Base-by-base conservation (phyloP, 1,140 invertebrate genomes). In the Cydia fagiglandana region DNA sequence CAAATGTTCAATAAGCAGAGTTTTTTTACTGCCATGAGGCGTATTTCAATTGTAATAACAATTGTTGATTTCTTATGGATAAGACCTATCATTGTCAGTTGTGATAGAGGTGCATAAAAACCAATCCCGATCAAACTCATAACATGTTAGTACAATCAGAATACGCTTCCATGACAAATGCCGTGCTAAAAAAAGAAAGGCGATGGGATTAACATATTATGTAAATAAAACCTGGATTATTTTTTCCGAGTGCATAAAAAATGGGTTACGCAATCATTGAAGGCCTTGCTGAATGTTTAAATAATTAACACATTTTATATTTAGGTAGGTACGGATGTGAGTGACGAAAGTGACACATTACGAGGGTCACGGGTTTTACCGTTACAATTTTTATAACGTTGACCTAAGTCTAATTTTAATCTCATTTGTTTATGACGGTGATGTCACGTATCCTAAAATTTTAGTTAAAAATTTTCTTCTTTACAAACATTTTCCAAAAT, bases 131-230 rank as follows among this genome's bases (percentile, higher is more conserved):
- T 41, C 1, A 41, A 38, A 41, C 4, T 41, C 38, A 9, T 41
- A 41, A 41, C 38, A 1, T 41, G 38, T 10, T 41, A 10, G 0
- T 41, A 41, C 38, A 41, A 41, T 41, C 38, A 41, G 38, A 41
- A 41, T 41, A 41, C 7, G 38, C 38, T 9, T 9, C 64, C 5
- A 0, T 38, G 30, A 34, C 30, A 68, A 68, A 34, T 7, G 7
- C 28, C 30, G 15, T 70, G 34, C 20, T 41, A 70, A 70, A 68
- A 70, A 70, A 5, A 41, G 20, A 20, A 70, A 70, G 34, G 34
- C 34, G 30, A 7, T 13, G 5, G n/a, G 34, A 70, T 70, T 70
- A 70, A 7, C 66, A 70, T 70, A 70, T 70, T 70, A 70, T 70
- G 66, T 20, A 70, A 70, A 70, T 70, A 70, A 17, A 70, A 70